Evolutionary conservation across 2,888 invertebrate species (phyloP), one percentile per base, ranked within the genome.

Genomic region (Drosophila colorata): DNA sequence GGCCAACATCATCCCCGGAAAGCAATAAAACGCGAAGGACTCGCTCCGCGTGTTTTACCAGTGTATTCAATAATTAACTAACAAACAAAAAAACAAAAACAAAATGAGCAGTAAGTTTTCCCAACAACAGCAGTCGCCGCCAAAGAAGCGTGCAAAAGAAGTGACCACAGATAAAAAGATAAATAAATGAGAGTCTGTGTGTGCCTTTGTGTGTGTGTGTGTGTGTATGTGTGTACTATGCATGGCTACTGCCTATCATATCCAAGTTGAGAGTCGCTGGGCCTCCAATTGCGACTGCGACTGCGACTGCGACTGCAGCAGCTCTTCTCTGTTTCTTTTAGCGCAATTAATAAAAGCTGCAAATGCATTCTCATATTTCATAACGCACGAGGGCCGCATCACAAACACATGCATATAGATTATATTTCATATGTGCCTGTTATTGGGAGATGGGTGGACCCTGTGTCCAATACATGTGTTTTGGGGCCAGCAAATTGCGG

Each of bases 101-200:
- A 86, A 89, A 86, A 86, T 86, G 86, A 86, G 86, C 86, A 88
- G 86, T 86, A 86, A 86, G 86, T 86, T 82, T 74, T 71, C 68
- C 59, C 33, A 67, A 58, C 49, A 77, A 23, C 41, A 59, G 46
- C 41, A 49, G 48, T 57, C 64, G 37, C 52, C 38, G 64, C 23
- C 48, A 65, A 53, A 69, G 60, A 46, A 56, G 52, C 48, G 63
- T 49, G 61, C 60, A 58, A 56, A 65, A 46, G 52, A 61, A 66
- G 76, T 78, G 65, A 67, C 55, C 69, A 67, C 61, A 78, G 66
- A 63, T 65, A 57, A 58, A 60, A 61, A 51, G 20, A 69, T 61
- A 68, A 66, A 52, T 56, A 49, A 74, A 78, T 65, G 37, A 87
- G 56, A 85, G 65, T 67, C 76, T 75, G 87, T 80, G 65, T 70